Evolutionary conservation across 30 jellyfish, hydroid and myxozoan genomes (phyloP).

Genomic region (Aurelia coerulea): DNA sequence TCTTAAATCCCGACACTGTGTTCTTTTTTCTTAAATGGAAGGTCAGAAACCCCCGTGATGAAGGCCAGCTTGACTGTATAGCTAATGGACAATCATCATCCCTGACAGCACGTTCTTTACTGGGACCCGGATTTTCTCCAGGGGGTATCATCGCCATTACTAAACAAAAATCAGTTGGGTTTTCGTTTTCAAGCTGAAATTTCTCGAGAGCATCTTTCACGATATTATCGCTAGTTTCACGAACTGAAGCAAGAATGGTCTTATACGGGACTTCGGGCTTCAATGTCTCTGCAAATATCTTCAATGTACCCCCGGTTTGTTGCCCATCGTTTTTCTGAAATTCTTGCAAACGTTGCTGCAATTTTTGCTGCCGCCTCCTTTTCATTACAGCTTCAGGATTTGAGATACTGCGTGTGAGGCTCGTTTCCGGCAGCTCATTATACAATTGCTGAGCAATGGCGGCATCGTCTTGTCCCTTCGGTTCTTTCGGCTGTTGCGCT

Average conservation of each 20-base stretch:
- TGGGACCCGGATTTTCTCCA: constrained; percentile 82
- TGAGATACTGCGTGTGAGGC: constrained; percentile 88
- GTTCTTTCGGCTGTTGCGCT: constrained; percentile 24
- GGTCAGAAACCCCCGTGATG: constrained; percentile 89
- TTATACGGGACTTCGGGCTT: constrained; percentile 98
- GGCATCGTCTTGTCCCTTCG: constrained; percentile 52
- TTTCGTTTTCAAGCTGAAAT: constrained; percentile 84
- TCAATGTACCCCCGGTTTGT: constrained; percentile 94
- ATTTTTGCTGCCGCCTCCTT: constrained; percentile 93
- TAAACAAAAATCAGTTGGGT: constrained; percentile 85
- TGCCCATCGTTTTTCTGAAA: constrained; percentile 84
- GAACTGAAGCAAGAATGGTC: constrained; percentile 87
- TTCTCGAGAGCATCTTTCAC: constrained; percentile 96
- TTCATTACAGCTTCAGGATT: constrained; percentile 98
- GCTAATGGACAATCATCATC: constrained; percentile 95
- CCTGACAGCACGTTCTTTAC: constrained; percentile 85
- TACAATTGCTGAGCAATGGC: constrained; percentile 80
- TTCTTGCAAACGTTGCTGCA: constrained; percentile 86
- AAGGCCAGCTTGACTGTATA: constrained; percentile 98
- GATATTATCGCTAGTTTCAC: constrained; percentile 83
- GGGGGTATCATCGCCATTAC: constrained; percentile 98
- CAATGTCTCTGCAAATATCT: constrained; percentile 94
- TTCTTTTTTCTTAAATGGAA: constrained; percentile 81
- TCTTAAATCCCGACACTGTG: constrained; percentile 73
- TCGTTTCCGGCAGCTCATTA: constrained; percentile 90